phyloP scores from a whole-genome alignment of 1,140 invertebrate genomes.

The Portunus trituberculatus region DNA sequence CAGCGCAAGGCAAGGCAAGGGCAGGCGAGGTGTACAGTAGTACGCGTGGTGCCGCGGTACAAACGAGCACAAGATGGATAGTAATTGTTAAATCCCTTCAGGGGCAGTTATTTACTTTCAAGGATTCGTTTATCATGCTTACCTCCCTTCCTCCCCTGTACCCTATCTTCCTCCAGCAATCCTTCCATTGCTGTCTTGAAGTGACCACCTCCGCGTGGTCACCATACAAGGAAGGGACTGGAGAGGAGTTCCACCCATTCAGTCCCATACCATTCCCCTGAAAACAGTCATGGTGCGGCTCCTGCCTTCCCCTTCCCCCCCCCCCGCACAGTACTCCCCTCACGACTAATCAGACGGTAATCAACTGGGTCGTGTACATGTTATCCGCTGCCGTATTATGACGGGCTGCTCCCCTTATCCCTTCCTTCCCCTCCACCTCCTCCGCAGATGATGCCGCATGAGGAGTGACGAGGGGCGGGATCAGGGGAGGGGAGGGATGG shows the following conservation, averaged over 20 bases:
- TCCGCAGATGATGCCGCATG: neutral
- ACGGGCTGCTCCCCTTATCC: neutral
- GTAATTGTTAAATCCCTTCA: neutral
- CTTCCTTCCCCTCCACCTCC: neutral
- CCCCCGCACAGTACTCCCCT: neutral
- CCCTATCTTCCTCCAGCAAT: too few relatives aligned
- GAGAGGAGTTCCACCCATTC: neutral
- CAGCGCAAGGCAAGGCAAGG: neutral
- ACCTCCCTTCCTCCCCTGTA: neutral
- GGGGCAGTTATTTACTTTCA: neutral
- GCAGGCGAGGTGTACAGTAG: neutral
- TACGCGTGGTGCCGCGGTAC: neutral
- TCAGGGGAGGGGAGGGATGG: neutral
- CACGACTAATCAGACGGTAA: slow-evolving; percentile 8
- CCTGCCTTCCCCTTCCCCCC: neutral
- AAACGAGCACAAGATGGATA: neutral
- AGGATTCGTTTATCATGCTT: neutral
- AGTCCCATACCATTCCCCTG: too few relatives aligned
- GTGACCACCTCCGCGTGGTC: neutral
- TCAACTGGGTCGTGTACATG: slow-evolving; percentile 1
- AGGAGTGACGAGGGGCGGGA: neutral
- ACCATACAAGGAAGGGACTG: neutral
- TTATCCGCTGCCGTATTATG: neutral
- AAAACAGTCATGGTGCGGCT: too few relatives aligned
- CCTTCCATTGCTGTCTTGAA: neutral